Percentiles rank a stretch among this genome's conserved stretches.
phyloP scores from a whole-genome alignment of 2,888 invertebrate genomes.

The Pheosia gnoma region DNA sequence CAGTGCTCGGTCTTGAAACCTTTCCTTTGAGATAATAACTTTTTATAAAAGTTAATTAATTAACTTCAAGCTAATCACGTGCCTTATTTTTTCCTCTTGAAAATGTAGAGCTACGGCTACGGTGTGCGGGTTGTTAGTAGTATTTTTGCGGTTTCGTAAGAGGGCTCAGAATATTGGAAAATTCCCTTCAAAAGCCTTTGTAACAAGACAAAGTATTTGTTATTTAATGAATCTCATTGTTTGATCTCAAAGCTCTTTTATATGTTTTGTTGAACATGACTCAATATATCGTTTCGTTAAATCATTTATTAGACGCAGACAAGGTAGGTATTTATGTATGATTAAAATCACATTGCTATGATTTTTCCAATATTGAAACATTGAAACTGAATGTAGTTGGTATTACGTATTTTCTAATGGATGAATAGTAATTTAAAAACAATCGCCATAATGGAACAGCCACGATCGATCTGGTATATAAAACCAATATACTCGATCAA shows the following conservation, averaged over 20 bases:
- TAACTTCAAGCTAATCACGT: slow-evolving; percentile 17
- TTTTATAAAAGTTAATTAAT: slow-evolving; percentile 23
- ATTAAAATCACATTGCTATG: neutral
- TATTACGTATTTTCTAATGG: too few relatives aligned
- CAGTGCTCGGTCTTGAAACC: slow-evolving; percentile 19
- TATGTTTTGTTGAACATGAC: slow-evolving; percentile 11
- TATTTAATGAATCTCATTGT: slow-evolving; percentile 34
- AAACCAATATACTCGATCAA: neutral
- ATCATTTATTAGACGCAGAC: neutral
- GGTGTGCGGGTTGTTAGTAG: slow-evolving; percentile 6
- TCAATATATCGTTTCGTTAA: neutral
- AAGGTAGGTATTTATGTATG: neutral
- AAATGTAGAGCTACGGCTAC: slow-evolving; percentile 6
- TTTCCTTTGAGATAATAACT: slow-evolving; percentile 21
- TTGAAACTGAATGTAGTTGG: too few relatives aligned
- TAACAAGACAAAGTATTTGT: slow-evolving; percentile 28
- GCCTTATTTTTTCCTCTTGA: slow-evolving; percentile 16
- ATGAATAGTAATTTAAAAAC: too few relatives aligned
- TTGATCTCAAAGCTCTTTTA: slow-evolving; percentile 21
- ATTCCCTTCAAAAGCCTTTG: slow-evolving; percentile 26
- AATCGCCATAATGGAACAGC: too few relatives aligned
- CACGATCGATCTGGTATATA: too few relatives aligned
- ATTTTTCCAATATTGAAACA: neutral
- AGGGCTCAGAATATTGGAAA: slow-evolving; percentile 11
- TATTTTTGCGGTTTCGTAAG: slow-evolving; percentile 18